Evolutionary conservation across 2,888 invertebrate genomes (phyloP).

Genomic region (Falcaria lacertinaria): DNA sequence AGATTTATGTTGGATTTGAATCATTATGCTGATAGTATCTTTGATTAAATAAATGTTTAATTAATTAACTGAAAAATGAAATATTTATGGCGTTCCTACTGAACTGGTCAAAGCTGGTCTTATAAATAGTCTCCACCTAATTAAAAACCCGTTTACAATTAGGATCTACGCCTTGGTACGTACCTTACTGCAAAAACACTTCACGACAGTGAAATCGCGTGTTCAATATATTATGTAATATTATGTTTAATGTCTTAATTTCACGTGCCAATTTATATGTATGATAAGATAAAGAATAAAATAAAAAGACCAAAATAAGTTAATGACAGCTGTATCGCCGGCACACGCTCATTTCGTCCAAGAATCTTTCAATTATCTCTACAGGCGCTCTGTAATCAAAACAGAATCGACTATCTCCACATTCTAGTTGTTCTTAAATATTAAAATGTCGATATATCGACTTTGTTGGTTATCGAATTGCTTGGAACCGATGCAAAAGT

Average conservation of each 20-base stretch:
- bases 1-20: too few relatives aligned
- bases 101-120: too few relatives aligned
- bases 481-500: background rate
- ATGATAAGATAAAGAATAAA: constrained; percentile 17
- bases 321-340: constrained; percentile 44
- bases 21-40: too few relatives aligned
- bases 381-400: constrained; percentile 66
- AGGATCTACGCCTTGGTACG: too few relatives aligned
- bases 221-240: too few relatives aligned
- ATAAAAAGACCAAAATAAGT: constrained; percentile 20
- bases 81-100: too few relatives aligned
- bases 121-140: too few relatives aligned
- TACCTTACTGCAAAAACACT: too few relatives aligned
- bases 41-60: too few relatives aligned
- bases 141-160: too few relatives aligned
- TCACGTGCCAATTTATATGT: background rate
- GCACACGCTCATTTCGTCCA: constrained; percentile 22
- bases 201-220: too few relatives aligned
- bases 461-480: background rate
- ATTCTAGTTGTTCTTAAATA: constrained; percentile 18
- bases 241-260: background rate
- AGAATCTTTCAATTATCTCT: constrained; percentile 39
- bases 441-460: background rate
- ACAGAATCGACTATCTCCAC: constrained; percentile 62
- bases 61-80: too few relatives aligned